A percentile compares a stretch with the other conserved stretches of the same genome.
phyloP scores from a whole-genome alignment of 2,888 invertebrate species.

The Melinaea marsaeus region DNA sequence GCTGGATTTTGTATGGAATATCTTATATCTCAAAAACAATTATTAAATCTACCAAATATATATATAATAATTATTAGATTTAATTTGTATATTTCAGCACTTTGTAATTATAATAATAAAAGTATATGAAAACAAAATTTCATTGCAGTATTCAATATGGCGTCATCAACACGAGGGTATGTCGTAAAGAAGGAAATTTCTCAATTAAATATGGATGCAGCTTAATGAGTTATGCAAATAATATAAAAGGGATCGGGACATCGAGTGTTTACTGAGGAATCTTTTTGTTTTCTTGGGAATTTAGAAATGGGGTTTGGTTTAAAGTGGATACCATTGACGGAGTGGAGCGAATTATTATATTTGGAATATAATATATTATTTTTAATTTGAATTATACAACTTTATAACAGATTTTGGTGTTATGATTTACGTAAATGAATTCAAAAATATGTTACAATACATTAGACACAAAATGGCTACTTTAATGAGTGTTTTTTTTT shows the following conservation, averaged over 20 bases:
- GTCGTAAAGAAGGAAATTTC: slow-evolving; percentile 61
- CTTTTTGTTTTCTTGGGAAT: slow-evolving; percentile 33
- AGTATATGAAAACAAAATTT: too few species aligned
- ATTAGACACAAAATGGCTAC: slow-evolving; percentile 39
- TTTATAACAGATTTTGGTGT: too few species aligned
- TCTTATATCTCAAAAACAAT: too few species aligned
- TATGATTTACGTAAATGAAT: slow-evolving; percentile 24
- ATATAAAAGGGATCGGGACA: slow-evolving; percentile 42
- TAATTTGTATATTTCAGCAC: too few species aligned
- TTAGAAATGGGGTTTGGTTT: slow-evolving; percentile 24
- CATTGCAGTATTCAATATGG: slow-evolving; percentile 1
- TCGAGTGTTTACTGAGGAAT: slow-evolving; percentile 34
- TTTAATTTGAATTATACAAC: too few species aligned
- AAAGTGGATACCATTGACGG: background rate
- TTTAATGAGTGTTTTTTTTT: slow-evolving; percentile 62
- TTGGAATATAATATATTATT: too few species aligned
- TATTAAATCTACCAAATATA: too few species aligned
- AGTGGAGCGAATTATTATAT: too few species aligned
- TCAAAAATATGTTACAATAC: slow-evolving; percentile 29
- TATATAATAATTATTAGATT: too few species aligned
- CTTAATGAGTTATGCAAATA: slow-evolving; percentile 74
- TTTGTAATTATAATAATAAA: too few species aligned
- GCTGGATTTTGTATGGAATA: too few species aligned
- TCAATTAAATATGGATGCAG: slow-evolving; percentile 76
- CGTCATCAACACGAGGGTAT: slow-evolving; percentile 2